Evolutionary conservation across 1,140 invertebrate species (phyloP), one percentile per base, ranked within the genome.

Genomic region (Ctenoplectra terminalis): DNA sequence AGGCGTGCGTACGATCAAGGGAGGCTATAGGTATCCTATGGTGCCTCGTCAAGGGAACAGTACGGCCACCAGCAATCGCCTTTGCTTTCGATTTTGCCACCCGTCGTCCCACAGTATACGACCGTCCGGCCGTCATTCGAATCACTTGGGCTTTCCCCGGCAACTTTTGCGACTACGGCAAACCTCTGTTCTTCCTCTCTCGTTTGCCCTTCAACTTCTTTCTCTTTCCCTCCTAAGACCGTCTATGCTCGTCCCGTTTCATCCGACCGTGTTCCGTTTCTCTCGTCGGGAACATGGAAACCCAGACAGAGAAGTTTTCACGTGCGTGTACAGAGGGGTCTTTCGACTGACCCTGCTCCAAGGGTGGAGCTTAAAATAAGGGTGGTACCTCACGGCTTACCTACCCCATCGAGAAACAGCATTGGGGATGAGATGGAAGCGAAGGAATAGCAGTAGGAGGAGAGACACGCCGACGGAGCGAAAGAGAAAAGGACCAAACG

Each of bases 351-450:
- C 82, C 87, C 85, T 87, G 77, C 84, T 82, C 70, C 82, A 91
- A 93, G 91, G 91, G 91, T 92, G 92, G 92, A 91, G 91, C 91
- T 92, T 93, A 91, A 91, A 91, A 89, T 89, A 92, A 92, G 91
- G 92, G 92, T 92, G 92, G 86, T 89, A 85, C 88, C 87, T 86
- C 87, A n/a, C 61, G 63, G 75, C 70, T 84, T 83, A 78, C 70
- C 80, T 88, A 84, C 84, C 76, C 85, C 67, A 76, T 88, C 76
- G 84, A 71, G 82, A 85, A 89, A 79, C 82, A 73, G 77, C 61
- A 81, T 87, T 75, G 87, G 82, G 85, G 69, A 82, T 84, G 83
- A 83, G 69, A 70, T 60, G 81, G 29, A 61, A 56, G 70, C 50
- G 75, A 52, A 72, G 78, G 66, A 69, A 63, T 3, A 56, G 60